These are phyloP conservation scores for Myathropa florea DNA, from an alignment of 2,888 invertebrate species.

Conservation along the genomic window DNA sequence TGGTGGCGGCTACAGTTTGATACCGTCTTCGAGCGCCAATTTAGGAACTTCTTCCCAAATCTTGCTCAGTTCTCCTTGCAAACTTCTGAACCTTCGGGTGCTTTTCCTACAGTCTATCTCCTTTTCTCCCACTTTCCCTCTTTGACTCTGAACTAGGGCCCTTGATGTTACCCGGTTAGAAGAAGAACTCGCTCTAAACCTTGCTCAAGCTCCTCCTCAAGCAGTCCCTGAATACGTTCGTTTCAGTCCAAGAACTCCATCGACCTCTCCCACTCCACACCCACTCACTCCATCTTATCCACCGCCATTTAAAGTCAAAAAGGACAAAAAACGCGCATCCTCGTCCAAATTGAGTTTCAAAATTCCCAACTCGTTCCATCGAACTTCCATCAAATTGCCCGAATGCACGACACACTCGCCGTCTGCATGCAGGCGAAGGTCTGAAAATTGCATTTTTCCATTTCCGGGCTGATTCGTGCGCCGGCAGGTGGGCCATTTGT, in stretches of 20 bases:
- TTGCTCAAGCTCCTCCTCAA: background rate
- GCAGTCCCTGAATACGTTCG: background rate
- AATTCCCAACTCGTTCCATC: conserved; percentile 4
- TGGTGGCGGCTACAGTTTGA: too few relatives aligned
- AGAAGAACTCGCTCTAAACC: too few relatives aligned
- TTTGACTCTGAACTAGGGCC: too few relatives aligned
- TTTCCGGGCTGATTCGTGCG: conserved; percentile 55
- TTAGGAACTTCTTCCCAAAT: too few relatives aligned
- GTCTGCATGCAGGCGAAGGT: conserved; percentile 10
- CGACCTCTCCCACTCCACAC: background rate
- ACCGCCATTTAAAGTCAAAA: background rate
- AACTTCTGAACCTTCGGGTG: too few relatives aligned
- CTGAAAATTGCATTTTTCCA: conserved; percentile 66
- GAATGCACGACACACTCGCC: conserved; percentile 40
- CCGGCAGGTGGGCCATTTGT: conserved; percentile 11
- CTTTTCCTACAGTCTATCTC: too few relatives aligned
- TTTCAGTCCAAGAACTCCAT: background rate
- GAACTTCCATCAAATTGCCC: conserved; percentile 38
- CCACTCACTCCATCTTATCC: background rate
- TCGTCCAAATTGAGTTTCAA: background rate
- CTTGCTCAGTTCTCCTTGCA: too few relatives aligned
- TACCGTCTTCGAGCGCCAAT: too few relatives aligned
- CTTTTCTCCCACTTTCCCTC: too few relatives aligned
- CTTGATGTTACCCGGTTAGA: too few relatives aligned
- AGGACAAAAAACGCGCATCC: background rate